Evolutionary conservation across 2,888 invertebrate species (phyloP), one percentile per base, ranked within the genome.

Genomic region (Auanema freiburgensis): DNA sequence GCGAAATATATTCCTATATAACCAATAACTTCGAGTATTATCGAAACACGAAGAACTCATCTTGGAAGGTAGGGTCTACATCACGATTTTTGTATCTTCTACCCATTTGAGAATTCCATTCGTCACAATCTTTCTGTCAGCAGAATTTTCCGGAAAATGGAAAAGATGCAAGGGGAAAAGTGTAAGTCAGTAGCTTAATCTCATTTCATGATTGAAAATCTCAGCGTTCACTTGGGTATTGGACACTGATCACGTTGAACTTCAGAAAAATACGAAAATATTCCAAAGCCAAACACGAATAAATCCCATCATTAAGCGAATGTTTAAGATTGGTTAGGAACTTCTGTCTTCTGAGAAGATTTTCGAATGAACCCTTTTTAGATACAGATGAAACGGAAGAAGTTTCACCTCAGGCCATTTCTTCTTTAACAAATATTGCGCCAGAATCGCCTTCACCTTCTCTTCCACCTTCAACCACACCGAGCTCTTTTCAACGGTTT

Each of bases 41-140:
- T 59, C 54, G 66, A 12, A 63, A 70, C 25, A 74, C 71, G 56
- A 60, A 66, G 51, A 74, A 66, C 33, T 11, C 64, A 11, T 69
- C 70, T 57, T 74, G 74, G 72, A 69, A 65, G 70, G 74, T 74
- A 16, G 23, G 41, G 18, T 10, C n/a, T 14, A 6, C 10, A 43
- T 11, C 25, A 16, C 23, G 33, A 14, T n/a, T 6, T 33, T 24
- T 33, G 6, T 16, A 40, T 40, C 14, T 5, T 11, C n/a, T n/a
- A n/a, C n/a, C 21, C 6, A 18, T 65, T 69, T 16, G 51, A 74
- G 73, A 76, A 76, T 51, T 76, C 76, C 12, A 70, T 76, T 41
- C 69, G 76, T 14, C 76, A 76, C 61, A 76, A 76, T 65, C 56
- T 76, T 14, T 74, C 74, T 4, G 59, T 76, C 10, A 76, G 74